These are phyloP conservation scores for Aricia artaxerxes DNA, from an alignment of 2,888 invertebrate species.

Conservation along the genomic window DNA sequence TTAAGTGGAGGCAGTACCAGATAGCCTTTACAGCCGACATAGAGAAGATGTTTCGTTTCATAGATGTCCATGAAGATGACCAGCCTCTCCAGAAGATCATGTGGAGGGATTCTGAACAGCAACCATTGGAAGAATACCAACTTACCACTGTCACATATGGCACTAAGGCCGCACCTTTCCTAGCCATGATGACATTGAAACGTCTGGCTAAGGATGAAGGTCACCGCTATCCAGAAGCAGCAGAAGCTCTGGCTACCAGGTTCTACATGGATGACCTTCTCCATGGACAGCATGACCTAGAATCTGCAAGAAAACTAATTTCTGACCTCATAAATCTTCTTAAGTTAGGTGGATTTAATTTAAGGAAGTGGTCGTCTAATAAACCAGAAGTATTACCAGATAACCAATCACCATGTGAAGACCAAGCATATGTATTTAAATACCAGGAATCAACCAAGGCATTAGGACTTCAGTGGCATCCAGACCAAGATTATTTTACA, in stretches of 20 bases:
- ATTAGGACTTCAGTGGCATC: too few relatives aligned
- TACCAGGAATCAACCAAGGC: slow-evolving; percentile 14
- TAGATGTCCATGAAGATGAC: slow-evolving; percentile 22
- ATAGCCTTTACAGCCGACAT: slow-evolving; percentile 15
- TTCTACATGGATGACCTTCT: too few relatives aligned
- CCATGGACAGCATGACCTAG: not conserved
- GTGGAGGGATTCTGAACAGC: not conserved
- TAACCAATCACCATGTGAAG: not conserved
- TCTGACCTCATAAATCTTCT: slow-evolving; percentile 23
- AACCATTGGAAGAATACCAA: too few relatives aligned
- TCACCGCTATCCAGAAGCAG: too few relatives aligned
- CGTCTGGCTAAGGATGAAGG: too few relatives aligned
- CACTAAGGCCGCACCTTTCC: too few relatives aligned
- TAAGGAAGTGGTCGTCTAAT: slow-evolving; percentile 30
- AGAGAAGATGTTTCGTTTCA: slow-evolving; percentile 2
- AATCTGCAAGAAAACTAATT: not conserved
- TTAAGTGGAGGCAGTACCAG: slow-evolving; percentile 27
- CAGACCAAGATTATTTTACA: too few relatives aligned
- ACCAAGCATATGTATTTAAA: slow-evolving; percentile 20
- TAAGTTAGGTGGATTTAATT: slow-evolving; percentile 25
- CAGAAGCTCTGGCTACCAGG: too few relatives aligned
- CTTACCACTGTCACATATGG: too few relatives aligned
- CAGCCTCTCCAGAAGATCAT: slow-evolving; percentile 6
- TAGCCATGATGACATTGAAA: too few relatives aligned
- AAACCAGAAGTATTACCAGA: slow-evolving; percentile 14